These are phyloP conservation scores for Stichodactyla helianthus DNA, from an alignment of 64 coral and sea anemone genomes.

Conservation along the genomic window DNA sequence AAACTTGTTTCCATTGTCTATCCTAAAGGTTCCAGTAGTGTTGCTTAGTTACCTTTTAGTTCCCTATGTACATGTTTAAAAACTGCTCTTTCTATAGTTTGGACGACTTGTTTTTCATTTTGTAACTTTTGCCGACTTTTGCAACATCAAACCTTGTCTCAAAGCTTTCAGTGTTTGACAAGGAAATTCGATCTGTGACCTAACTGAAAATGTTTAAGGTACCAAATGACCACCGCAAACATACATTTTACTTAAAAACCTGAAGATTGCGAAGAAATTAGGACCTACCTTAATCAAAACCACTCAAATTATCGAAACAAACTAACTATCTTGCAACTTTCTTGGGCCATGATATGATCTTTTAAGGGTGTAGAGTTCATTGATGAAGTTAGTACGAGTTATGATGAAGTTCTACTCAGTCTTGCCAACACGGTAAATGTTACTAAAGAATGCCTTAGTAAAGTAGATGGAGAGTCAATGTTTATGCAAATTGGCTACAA, in stretches of 20 bases:
- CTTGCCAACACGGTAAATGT: not conserved
- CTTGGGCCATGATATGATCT: not conserved
- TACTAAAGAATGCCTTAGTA: not conserved
- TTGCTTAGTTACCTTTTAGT: not conserved
- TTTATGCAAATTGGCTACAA: slow-evolving; percentile 4
- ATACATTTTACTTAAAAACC: not conserved
- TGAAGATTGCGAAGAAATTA: not conserved
- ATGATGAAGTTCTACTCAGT: not conserved
- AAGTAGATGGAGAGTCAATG: not conserved
- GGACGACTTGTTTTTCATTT: not conserved
- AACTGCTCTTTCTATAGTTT: not conserved
- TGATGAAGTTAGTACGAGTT: not conserved
- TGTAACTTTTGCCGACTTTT: not conserved
- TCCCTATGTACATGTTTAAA: not conserved
- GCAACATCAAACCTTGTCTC: not conserved
- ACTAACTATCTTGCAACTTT: not conserved
- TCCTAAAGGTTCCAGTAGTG: not conserved
- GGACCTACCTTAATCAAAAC: not conserved
- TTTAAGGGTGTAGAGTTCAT: not conserved
- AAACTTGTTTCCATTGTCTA: not conserved
- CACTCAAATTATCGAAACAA: not conserved
- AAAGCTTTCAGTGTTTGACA: not conserved
- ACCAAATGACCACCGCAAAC: not conserved
- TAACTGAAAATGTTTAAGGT: not conserved
- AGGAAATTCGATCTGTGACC: not conserved